phyloP scores from a whole-genome alignment of 2,113 vertebrate species.

The Morone saxatilis region DNA sequence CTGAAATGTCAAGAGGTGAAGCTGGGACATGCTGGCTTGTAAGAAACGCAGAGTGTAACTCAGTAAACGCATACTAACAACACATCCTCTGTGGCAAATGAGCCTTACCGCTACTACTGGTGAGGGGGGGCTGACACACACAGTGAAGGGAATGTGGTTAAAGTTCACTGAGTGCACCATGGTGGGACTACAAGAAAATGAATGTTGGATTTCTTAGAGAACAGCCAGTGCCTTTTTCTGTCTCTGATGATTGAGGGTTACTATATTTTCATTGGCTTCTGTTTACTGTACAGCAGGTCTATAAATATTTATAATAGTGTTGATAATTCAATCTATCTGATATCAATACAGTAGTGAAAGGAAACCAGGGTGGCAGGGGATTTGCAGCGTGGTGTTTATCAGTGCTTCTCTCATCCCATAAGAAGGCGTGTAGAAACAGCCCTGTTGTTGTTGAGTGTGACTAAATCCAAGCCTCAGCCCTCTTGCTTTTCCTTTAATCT shows the following conservation, averaged over 20 bases:
- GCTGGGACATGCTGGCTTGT: constrained; percentile 62
- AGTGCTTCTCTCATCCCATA: constrained; percentile 31
- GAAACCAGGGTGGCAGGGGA: constrained; percentile 25
- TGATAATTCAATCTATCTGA: constrained; percentile 60
- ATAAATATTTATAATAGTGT: constrained; percentile 63
- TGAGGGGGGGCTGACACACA: not conserved
- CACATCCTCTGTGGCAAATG: constrained; percentile 72
- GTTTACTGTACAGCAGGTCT: constrained; percentile 30
- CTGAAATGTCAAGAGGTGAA: constrained; percentile 82
- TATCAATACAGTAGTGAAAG: constrained; percentile 41
- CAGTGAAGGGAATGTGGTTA: constrained; percentile 9
- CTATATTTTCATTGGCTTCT: constrained; percentile 38
- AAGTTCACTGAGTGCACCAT: constrained; percentile 62
- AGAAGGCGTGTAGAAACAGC: constrained; percentile 36
- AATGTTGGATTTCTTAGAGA: constrained; percentile 22
- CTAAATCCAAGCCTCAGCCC: constrained; percentile 61
- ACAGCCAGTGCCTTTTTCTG: not conserved
- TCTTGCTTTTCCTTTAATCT: constrained; percentile 70
- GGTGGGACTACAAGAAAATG: constrained; percentile 13
- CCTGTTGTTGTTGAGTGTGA: constrained; percentile 57
- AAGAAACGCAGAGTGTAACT: constrained; percentile 52
- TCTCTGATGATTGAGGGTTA: constrained; percentile 26
- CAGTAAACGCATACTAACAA: constrained; percentile 73
- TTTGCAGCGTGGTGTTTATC: constrained; percentile 33
- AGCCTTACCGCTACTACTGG: constrained; percentile 35